Evolutionary conservation across 2,797 vertebrate species (phyloP).

Genomic region (Capromys pilorides): DNA sequence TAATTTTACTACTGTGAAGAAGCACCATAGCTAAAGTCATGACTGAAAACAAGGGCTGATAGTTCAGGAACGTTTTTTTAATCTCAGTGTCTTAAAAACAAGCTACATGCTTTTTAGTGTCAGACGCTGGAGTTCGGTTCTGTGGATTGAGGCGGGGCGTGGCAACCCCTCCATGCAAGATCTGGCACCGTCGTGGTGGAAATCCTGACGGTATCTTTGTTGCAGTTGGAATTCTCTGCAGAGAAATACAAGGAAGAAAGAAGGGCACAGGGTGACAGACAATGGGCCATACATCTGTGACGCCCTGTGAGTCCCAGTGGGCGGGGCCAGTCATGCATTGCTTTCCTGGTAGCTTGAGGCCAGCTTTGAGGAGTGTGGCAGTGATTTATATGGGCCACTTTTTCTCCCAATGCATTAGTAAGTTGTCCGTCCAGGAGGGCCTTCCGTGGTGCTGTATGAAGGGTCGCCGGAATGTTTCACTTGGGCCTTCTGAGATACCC

Average conservation of each 20-base stretch:
- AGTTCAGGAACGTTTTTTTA: not conserved
- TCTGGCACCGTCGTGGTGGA: no score
- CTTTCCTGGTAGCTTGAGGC: not conserved
- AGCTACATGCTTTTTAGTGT: not conserved
- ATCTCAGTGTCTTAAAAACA: not conserved
- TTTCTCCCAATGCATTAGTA: not conserved
- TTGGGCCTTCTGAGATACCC: not conserved
- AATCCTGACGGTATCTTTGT: not conserved
- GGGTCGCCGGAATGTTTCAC: not conserved
- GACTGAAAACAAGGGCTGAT: not conserved
- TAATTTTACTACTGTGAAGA: not conserved
- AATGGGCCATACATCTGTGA: not conserved
- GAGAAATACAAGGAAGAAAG: not conserved
- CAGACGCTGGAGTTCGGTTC: not conserved
- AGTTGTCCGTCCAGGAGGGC: not conserved
- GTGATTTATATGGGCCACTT: not conserved
- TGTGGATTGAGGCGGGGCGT: not conserved
- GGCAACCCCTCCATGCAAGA: no score
- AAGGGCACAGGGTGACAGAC: not conserved
- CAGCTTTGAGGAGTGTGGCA: not conserved
- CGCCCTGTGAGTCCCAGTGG: not conserved
- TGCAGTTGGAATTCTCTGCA: not conserved
- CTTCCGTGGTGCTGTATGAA: not conserved
- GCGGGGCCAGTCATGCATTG: no score
- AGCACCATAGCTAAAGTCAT: not conserved